Percentiles rank a stretch among this genome's conserved stretches.
phyloP scores from a whole-genome alignment of 2,113 vertebrate genomes.

The Prolemur simus region DNA sequence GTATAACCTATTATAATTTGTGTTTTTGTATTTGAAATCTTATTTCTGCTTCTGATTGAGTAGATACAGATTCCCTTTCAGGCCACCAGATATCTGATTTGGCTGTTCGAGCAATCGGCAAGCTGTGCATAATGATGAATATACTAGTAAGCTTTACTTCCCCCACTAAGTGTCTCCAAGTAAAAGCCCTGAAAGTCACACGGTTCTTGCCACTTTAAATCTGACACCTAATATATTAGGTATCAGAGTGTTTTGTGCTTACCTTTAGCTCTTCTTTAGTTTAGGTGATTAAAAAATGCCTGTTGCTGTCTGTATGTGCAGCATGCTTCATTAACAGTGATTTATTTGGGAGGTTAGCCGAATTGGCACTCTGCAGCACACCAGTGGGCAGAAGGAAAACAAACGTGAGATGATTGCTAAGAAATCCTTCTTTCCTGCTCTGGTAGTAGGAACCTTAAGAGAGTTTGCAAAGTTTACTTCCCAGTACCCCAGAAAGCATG shows the following conservation, averaged over 20 bases:
- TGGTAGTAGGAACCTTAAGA: neutral
- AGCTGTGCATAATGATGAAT: neutral
- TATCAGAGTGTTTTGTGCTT: constrained; percentile 37
- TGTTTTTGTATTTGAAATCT: neutral
- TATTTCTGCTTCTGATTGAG: neutral
- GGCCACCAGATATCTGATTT: neutral
- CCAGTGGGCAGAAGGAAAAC: constrained; percentile 46
- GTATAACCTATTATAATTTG: neutral
- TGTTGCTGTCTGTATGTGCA: constrained; percentile 74
- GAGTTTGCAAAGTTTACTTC: neutral
- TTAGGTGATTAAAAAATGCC: constrained; percentile 77
- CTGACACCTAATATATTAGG: neutral
- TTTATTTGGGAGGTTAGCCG: constrained; percentile 79
- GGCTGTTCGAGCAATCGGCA: neutral
- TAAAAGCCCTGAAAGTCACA: neutral
- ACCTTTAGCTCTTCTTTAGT: constrained; percentile 69
- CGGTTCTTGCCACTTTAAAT: neutral
- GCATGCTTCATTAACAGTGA: constrained; percentile 83
- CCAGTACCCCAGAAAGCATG: neutral
- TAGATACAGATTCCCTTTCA: neutral
- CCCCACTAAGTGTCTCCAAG: neutral
- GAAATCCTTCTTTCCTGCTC: neutral
- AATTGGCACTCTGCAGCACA: constrained; percentile 69
- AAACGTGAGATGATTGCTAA: constrained; percentile 60
- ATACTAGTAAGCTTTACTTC: neutral